A percentile compares a stretch with the other conserved stretches of the same genome.
Evolutionary conservation across 2,888 invertebrate species (phyloP).

Genomic region (Melieria omissa): DNA sequence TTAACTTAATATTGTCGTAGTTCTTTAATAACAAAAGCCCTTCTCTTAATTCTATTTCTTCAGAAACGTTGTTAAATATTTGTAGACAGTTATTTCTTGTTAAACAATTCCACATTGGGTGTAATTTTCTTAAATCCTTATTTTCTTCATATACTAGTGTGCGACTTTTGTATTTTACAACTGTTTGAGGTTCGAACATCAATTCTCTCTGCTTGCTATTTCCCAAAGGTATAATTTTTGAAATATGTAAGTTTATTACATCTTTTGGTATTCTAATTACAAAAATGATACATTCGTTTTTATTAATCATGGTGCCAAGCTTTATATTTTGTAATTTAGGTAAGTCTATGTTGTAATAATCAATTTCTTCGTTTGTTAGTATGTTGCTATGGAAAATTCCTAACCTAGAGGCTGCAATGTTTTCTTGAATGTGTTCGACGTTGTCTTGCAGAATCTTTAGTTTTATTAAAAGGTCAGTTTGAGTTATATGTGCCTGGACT

Average conservation of each 20-base stretch:
- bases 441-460: not conserved
- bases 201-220: slow-evolving; percentile 16
- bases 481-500: not conserved
- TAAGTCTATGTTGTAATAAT: slow-evolving; percentile 19
- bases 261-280: slow-evolving; percentile 5
- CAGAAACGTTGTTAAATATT: slow-evolving; percentile 7
- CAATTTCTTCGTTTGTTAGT: slow-evolving; percentile 25
- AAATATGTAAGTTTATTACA: slow-evolving; percentile 6
- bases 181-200: slow-evolving; percentile 5
- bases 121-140: slow-evolving; percentile 16
- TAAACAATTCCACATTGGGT: slow-evolving; percentile 18
- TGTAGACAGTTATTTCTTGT: slow-evolving; percentile 12
- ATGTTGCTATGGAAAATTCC: slow-evolving; percentile 4
- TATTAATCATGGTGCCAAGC: slow-evolving; percentile 5
- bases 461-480: slow-evolving; percentile 1
- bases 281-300: slow-evolving; percentile 6
- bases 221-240: slow-evolving; percentile 19
- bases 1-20: no score
- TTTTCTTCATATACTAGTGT: slow-evolving; percentile 19
- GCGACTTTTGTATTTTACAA: slow-evolving; percentile 5
- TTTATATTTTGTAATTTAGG: slow-evolving; percentile 11
- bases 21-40: no score
- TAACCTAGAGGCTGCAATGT: slow-evolving; percentile 19
- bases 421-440: slow-evolving; percentile 10
- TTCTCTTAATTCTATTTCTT: no score